phyloP scores from a whole-genome alignment of 2,797 vertebrate genomes.

The Dipus sagitta region DNA sequence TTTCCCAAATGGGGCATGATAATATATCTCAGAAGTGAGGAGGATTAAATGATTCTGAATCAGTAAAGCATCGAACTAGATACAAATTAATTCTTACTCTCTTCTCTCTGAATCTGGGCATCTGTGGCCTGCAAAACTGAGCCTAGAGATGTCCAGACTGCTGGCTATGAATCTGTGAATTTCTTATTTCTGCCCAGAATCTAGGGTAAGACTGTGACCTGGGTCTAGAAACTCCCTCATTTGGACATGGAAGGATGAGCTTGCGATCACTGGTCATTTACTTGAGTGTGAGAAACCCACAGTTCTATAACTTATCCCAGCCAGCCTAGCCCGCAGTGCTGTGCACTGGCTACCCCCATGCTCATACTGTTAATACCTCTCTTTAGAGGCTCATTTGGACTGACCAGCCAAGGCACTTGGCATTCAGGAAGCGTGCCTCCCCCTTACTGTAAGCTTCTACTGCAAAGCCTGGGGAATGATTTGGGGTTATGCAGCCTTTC shows the following conservation, averaged over 20 bases:
- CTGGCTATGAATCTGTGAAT: not conserved
- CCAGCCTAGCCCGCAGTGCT: not conserved
- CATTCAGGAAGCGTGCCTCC: constrained; percentile 60
- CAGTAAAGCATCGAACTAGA: not conserved
- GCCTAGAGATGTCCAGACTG: not conserved
- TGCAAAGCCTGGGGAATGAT: constrained; percentile 50
- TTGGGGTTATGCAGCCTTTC: constrained; percentile 54
- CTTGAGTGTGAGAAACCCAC: not conserved
- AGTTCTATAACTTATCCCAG: not conserved
- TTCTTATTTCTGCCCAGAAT: not conserved
- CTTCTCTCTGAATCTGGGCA: not conserved
- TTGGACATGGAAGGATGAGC: not conserved
- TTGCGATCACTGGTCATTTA: not conserved
- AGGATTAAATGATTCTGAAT: not conserved
- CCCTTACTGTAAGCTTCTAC: not conserved
- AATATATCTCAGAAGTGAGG: not conserved
- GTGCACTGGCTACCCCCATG: not conserved
- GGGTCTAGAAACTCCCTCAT: not conserved
- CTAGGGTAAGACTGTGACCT: not conserved
- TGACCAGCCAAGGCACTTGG: constrained; percentile 47
- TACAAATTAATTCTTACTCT: not conserved
- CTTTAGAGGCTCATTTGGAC: constrained; percentile 54
- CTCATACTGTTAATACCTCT: constrained; percentile 18
- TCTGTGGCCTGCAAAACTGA: not conserved
- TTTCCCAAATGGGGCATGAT: not conserved